Base-by-base conservation (phyloP, 2,113 vertebrate genomes). In the Donacobius atricapilla region DNA sequence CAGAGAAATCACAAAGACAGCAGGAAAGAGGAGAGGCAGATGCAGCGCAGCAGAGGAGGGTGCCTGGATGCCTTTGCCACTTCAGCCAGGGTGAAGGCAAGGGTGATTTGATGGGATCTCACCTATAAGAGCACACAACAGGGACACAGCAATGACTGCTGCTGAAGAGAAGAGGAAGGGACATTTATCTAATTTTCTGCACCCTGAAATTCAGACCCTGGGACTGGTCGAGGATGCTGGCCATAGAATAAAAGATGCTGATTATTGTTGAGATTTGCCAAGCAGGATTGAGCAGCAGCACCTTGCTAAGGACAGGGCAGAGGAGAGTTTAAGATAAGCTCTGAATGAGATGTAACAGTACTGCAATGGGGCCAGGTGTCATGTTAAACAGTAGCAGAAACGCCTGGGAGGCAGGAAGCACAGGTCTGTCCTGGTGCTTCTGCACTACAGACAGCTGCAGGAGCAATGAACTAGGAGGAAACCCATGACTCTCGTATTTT, bases 11-110 rank as follows among this genome's bases (percentile, higher is more conserved):
- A 30, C 53, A 44, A 60, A 56, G 45, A 63, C 64, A 48, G 28
- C 25, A 42, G n/a, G 39, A 30, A 53, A 80, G 40, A 73, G 35
- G 35, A n/a, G 23, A 75, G 57, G 44, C 73, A 76, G 70, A 44
- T 0, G 0, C 44, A 76, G 57, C 0, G 0, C 16, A 31, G 45
- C 3, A 4, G 53, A 51, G 15, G 16, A 68, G 10, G 24, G n/a
- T 70, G 39, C 23, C 54, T 76, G 76, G 31, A 56, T 72, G 35
- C 37, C 72, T 76, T 54, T 91, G 28, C 20, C 72, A 48, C 45
- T 31, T n/a, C 31, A 39, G 31, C 45, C 83, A 83, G 50, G 18
- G 19, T 60, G 45, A 83, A 65, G 23, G 15, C 42, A 77, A 85
- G 53, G 37, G 50, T 44, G 33, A 48, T 89, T 50, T 20, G 30